Evolutionary conservation across 2,113 vertebrate genomes (phyloP).

Genomic region (Ramphastos sulfuratus): DNA sequence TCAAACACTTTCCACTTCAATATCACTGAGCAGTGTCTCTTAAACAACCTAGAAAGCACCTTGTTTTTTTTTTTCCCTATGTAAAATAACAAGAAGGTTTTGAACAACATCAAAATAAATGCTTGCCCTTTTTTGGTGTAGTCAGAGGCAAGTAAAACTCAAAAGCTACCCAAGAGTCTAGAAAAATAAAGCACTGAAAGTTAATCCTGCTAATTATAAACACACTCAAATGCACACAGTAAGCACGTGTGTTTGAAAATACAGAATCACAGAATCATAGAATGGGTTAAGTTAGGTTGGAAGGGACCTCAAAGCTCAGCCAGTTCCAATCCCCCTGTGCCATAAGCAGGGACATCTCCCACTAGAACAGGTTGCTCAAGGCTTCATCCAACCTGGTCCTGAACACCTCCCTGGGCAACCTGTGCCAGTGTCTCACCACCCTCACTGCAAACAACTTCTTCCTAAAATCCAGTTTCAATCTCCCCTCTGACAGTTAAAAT

Average conservation of each 20-base stretch:
- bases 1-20: conserved; percentile 40
- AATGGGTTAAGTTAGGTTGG: too few relatives aligned
- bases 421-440: too few relatives aligned
- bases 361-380: too few relatives aligned
- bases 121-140: neutral
- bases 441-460: too few relatives aligned
- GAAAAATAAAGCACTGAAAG: neutral
- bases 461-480: neutral
- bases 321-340: too few relatives aligned
- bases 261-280: neutral
- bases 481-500: too few relatives aligned
- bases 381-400: too few relatives aligned
- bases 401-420: too few relatives aligned
- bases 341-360: too few relatives aligned
- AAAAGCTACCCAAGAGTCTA: neutral
- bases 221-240: neutral
- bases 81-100: neutral
- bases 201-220: neutral
- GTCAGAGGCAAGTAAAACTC: neutral
- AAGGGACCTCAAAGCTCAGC: too few relatives aligned
- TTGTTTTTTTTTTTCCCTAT: neutral
- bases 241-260: neutral
- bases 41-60: neutral
- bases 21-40: conserved; percentile 21
- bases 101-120: neutral